Evolutionary conservation across 1,140 invertebrate species (phyloP).

Genomic region (Leptinotarsa undecemlineata): DNA sequence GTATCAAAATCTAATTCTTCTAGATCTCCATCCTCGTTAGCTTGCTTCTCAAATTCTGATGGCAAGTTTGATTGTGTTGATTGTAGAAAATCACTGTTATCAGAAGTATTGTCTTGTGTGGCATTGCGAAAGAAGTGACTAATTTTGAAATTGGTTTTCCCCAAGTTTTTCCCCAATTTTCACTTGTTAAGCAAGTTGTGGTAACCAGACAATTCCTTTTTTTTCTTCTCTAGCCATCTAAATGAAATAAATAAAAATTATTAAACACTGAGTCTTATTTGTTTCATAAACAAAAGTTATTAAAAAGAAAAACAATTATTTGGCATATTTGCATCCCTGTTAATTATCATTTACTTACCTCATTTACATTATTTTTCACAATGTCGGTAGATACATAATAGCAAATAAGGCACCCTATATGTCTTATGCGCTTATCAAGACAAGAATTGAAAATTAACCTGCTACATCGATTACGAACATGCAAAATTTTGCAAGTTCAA

Average conservation of each 20-base stretch:
- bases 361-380: not conserved
- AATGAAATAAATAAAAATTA: not conserved
- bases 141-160: not conserved
- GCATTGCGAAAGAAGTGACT: not conserved
- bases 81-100: slow-evolving; percentile 1
- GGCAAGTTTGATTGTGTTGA: slow-evolving; percentile 11
- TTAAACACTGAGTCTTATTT: not conserved
- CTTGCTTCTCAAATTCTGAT: slow-evolving; percentile 15
- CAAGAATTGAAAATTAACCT: too few species aligned
- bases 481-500: slow-evolving; percentile 14
- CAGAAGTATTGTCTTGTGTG: not conserved
- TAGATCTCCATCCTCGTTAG: not conserved
- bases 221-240: not conserved
- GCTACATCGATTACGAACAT: slow-evolving; percentile 16
- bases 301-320: not conserved
- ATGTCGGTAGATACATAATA: not conserved
- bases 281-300: slow-evolving; percentile 2
- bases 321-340: not conserved
- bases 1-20: not conserved
- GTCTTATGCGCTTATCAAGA: not conserved
- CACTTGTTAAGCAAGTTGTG: too few species aligned
- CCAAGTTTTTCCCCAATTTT: not conserved
- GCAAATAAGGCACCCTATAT: not conserved
- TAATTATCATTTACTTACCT: not conserved
- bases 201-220: too few species aligned